Percentiles rank a stretch among this genome's conserved stretches.
phyloP scores from a whole-genome alignment of 1,140 invertebrate species.

The Nymphalis io region DNA sequence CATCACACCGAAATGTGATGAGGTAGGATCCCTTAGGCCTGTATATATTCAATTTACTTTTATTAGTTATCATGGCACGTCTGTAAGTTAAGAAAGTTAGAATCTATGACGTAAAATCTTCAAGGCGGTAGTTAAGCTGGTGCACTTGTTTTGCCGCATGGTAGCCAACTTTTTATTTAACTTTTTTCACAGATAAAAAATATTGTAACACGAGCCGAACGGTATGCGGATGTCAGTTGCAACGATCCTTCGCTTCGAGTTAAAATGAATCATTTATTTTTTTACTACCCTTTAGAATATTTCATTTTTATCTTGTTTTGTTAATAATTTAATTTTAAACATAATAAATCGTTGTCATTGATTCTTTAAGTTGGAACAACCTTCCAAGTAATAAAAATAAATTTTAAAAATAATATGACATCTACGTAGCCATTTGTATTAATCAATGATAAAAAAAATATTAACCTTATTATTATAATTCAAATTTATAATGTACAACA shows the following conservation, averaged over 20 bases:
- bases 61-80: conserved; percentile 4
- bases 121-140: conserved; percentile 36
- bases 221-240: conserved; percentile 65
- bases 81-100: conserved; percentile 6
- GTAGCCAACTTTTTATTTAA: conserved; percentile 59
- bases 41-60: not conserved
- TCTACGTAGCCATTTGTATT: too few species aligned
- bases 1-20: too few species aligned
- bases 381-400: too few species aligned
- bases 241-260: conserved; percentile 41
- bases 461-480: not conserved
- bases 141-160: conserved; percentile 60
- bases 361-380: too few species aligned
- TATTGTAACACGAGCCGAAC: conserved; percentile 63
- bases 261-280: conserved; percentile 42
- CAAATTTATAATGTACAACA: not conserved
- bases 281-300: not conserved
- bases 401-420: too few species aligned
- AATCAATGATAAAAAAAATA: not conserved
- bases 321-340: conserved; percentile 7
- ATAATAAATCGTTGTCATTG: too few species aligned
- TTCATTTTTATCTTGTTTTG: not conserved
- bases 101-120: conserved; percentile 44
- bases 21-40: too few species aligned
- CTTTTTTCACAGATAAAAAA: conserved; percentile 57